Conservation (phyloP, 2,113 vertebrate species). For the Crotophaga sulcirostris region DNA sequence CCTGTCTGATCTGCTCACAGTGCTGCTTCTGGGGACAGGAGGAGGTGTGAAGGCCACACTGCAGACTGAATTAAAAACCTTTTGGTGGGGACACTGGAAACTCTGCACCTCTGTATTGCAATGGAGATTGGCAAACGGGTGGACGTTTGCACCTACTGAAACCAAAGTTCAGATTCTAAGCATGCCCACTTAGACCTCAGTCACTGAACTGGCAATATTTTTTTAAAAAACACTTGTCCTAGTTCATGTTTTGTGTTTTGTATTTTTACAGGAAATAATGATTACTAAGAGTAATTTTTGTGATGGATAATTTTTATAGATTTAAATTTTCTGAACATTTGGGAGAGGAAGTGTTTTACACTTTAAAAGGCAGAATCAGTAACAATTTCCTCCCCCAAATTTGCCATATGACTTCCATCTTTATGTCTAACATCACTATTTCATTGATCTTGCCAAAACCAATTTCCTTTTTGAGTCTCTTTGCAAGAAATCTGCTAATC, state of each 20-base stretch:
- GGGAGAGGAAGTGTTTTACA: fast-evolving
- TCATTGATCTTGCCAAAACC: background rate
- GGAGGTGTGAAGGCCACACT: background rate
- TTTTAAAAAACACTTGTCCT: no score
- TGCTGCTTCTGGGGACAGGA: background rate
- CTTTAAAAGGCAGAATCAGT: background rate
- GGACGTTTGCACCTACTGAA: background rate
- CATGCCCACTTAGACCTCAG: background rate
- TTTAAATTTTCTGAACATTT: background rate
- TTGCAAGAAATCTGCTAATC: background rate
- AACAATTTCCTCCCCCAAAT: fast-evolving
- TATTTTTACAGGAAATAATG: background rate
- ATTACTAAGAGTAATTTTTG: background rate
- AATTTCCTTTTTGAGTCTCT: background rate
- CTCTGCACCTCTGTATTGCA: background rate
- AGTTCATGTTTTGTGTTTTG: no score
- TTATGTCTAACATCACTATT: background rate
- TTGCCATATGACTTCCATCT: background rate
- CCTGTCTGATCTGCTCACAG: fast-evolving
- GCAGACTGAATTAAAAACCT: background rate
- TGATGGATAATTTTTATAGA: background rate
- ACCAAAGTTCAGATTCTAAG: background rate
- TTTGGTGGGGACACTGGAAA: fast-evolving
- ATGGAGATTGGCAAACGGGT: background rate
- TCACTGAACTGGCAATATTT: background rate